These are phyloP conservation scores for Cairina moschata DNA, from an alignment of 2,113 vertebrate genomes.

Conservation along the genomic window DNA sequence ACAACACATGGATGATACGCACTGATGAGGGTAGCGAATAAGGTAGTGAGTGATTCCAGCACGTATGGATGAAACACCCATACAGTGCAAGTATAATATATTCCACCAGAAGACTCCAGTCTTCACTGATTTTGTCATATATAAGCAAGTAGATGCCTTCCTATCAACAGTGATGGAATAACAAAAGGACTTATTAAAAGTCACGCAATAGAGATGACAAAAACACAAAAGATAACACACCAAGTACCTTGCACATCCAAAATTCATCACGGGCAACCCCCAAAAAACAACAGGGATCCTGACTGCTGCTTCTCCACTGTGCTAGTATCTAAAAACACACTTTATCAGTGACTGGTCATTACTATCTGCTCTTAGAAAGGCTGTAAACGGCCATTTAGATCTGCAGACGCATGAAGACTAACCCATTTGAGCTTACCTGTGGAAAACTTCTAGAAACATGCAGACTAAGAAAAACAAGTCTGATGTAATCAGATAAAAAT, in stretches of 20 bases:
- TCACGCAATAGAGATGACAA: neutral
- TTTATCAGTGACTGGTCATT: neutral
- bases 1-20: neutral
- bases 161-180: neutral
- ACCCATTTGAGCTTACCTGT: neutral
- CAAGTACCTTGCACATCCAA: neutral
- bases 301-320: neutral
- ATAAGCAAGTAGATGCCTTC: neutral
- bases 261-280: neutral
- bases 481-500: neutral
- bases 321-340: neutral
- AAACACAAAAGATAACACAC: neutral
- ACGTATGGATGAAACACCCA: neutral
- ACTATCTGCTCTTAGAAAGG: neutral
- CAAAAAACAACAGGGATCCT: neutral
- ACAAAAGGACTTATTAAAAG: neutral
- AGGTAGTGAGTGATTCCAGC: neutral
- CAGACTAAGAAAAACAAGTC: neutral
- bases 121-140: neutral
- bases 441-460: neutral
- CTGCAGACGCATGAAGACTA: neutral
- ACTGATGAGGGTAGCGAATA: neutral
- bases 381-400: neutral
- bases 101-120: neutral
- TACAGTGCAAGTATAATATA: neutral